A percentile compares a stretch with the other conserved stretches of the same genome.
Evolutionary conservation across 2,113 vertebrate species (phyloP).

Genomic region (Sorex fumeus): DNA sequence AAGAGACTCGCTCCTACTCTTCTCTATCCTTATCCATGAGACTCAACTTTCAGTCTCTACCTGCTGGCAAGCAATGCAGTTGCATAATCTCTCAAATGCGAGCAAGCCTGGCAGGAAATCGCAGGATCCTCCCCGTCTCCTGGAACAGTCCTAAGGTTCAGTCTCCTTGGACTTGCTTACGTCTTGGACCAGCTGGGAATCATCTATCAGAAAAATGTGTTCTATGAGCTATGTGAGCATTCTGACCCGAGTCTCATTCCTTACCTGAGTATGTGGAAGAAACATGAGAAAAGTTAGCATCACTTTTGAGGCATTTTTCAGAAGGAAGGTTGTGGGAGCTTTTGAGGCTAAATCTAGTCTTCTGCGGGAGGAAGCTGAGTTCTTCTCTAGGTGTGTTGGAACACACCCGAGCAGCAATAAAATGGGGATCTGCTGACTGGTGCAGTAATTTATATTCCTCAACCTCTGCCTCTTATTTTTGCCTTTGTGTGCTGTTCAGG

Average conservation of each 20-base stretch:
- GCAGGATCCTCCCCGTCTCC: background rate
- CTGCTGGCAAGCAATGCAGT: background rate
- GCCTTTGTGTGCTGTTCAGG: background rate
- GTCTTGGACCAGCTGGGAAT: background rate
- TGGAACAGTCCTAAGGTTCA: constrained; percentile 1
- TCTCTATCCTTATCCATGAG: constrained; percentile 5
- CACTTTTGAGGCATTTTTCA: background rate
- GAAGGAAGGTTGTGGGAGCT: background rate
- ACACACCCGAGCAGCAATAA: background rate
- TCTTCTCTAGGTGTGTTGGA: background rate
- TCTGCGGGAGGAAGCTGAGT: background rate
- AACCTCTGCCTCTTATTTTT: background rate
- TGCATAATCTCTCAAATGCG: background rate
- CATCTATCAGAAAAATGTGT: background rate
- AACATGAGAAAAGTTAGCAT: background rate
- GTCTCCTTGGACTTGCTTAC: background rate
- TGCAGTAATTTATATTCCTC: background rate
- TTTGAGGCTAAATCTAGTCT: background rate
- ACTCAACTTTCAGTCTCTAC: background rate
- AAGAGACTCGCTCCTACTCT: background rate
- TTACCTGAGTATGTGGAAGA: background rate
- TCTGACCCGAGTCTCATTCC: background rate
- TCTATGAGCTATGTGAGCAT: background rate
- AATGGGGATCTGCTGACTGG: background rate
- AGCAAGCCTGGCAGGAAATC: constrained; percentile 9